phyloP scores from a whole-genome alignment of 2,888 invertebrate genomes.

The Rhagonycha lutea region DNA sequence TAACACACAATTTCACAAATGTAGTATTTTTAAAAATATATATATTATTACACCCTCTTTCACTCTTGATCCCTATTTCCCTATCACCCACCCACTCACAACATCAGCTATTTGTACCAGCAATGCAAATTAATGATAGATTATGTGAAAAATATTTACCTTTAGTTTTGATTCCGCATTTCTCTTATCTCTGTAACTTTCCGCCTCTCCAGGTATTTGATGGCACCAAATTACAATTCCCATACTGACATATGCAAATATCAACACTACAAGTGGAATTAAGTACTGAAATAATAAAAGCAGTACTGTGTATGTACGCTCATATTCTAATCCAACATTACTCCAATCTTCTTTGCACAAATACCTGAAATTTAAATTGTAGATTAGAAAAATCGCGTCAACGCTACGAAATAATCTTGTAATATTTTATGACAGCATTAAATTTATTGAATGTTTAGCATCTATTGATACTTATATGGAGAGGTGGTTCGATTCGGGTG shows the following conservation, averaged over 20 bases:
- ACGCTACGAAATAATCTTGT: neutral
- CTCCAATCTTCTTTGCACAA: slow-evolving; percentile 77
- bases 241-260: slow-evolving; percentile 85
- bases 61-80: no score
- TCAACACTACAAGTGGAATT: slow-evolving; percentile 77
- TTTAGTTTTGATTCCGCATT: slow-evolving; percentile 86
- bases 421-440: no score
- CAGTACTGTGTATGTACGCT: slow-evolving; percentile 72
- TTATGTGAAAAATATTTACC: slow-evolving; percentile 58
- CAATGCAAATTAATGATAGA: no score
- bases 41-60: no score
- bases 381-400: neutral
- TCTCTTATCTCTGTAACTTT: slow-evolving; percentile 78
- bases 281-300: slow-evolving; percentile 83
- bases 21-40: no score
- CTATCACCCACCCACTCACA: no score
- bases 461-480: no score
- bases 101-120: no score
- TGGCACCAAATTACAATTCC: slow-evolving; percentile 88
- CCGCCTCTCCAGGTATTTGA: slow-evolving; percentile 85
- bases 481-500: no score
- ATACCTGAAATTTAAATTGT: slow-evolving; percentile 59
- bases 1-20: no score
- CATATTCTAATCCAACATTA: slow-evolving; percentile 61
- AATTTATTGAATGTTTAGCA: no score